A percentile compares a stretch with the other conserved stretches of the same genome.
These are phyloP conservation scores for Tipula lateralis DNA, from an alignment of 2,888 invertebrate species.

Conservation along the genomic window DNA sequence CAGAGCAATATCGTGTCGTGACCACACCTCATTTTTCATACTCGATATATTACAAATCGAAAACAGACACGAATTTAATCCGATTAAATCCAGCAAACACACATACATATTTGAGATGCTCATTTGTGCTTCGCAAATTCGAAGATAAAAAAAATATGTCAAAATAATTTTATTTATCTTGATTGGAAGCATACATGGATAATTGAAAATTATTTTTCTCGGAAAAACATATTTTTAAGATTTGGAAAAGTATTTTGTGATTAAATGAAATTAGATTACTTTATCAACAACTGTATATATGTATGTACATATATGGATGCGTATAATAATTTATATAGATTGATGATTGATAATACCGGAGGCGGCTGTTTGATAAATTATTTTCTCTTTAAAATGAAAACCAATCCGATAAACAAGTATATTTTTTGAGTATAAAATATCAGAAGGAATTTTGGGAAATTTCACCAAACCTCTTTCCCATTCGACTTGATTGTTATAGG, in stretches of 20 bases:
- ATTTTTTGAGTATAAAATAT: no score
- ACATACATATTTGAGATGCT: background rate
- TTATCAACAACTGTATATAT: no score
- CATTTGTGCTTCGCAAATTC: background rate
- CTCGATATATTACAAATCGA: no score
- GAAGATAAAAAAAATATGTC: background rate
- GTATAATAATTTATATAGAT: background rate
- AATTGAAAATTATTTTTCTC: background rate
- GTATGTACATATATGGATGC: no score
- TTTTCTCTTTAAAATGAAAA: background rate
- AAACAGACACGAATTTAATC: no score
- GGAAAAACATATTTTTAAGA: background rate
- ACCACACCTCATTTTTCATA: no score
- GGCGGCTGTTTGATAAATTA: background rate
- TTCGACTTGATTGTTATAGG: no score
- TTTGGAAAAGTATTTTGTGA: background rate
- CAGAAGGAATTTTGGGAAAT: no score
- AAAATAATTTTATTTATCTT: no score
- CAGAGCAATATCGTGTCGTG: no score
- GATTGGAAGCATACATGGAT: background rate
- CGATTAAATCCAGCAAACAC: background rate
- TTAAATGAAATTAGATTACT: background rate
- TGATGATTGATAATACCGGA: background rate
- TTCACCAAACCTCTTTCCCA: no score
- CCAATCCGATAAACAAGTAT: no score